phyloP scores from a whole-genome alignment of 2,113 vertebrate species.

The Sitta europaea region DNA sequence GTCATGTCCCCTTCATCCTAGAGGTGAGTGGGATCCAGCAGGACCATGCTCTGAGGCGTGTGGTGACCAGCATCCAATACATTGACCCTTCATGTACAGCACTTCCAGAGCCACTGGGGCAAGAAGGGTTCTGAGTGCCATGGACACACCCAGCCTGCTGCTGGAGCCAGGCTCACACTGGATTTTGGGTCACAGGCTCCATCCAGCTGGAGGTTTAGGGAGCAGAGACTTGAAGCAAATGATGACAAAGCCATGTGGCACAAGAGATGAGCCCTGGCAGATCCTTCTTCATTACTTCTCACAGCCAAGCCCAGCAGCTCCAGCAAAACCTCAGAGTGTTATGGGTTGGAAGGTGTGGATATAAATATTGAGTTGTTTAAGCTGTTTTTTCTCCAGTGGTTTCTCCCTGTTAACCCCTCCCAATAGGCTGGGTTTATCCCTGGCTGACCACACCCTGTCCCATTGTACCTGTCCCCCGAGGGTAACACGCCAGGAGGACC shows the following conservation, averaged over 20 bases:
- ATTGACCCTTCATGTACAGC: accelerated
- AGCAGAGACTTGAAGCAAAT: not conserved
- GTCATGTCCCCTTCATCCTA: not conserved
- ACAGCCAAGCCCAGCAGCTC: not conserved
- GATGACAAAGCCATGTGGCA: not conserved
- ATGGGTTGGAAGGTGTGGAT: too few relatives aligned
- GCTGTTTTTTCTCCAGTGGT: too few relatives aligned
- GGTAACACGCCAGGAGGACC: too few relatives aligned
- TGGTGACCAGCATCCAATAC: not conserved
- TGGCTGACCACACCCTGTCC: too few relatives aligned
- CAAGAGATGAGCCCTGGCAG: not conserved
- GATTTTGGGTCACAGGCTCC: not conserved
- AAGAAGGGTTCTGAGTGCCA: not conserved
- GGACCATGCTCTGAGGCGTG: not conserved
- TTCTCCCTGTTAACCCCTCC: too few relatives aligned
- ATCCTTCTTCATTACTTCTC: not conserved
- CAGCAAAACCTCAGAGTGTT: not conserved
- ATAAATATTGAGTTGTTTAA: too few relatives aligned
- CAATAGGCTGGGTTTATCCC: too few relatives aligned
- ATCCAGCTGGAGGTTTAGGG: not conserved
- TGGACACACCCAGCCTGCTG: not conserved
- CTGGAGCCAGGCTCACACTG: accelerated
- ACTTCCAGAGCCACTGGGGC: accelerated
- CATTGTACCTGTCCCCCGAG: too few relatives aligned
- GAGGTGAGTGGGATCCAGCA: not conserved